These are phyloP conservation scores for Australoheros facetus DNA, from an alignment of 2,797 vertebrate species.

Conservation along the genomic window DNA sequence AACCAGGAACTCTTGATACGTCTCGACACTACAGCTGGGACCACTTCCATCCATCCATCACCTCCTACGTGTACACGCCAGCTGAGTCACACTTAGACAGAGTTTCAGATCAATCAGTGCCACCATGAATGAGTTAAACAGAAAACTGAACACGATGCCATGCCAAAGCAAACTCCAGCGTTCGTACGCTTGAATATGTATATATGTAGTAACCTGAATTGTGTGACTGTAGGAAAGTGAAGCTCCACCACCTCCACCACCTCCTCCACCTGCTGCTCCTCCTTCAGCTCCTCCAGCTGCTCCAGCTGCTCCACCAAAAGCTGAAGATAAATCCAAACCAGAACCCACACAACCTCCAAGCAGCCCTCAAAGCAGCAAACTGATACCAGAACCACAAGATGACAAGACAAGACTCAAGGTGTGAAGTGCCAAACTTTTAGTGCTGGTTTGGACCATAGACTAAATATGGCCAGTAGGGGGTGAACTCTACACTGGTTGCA, in stretches of 20 bases:
- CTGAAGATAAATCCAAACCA: constrained; percentile 35
- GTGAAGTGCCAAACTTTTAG: background rate
- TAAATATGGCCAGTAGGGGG: background rate
- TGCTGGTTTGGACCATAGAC: background rate
- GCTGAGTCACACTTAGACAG: background rate
- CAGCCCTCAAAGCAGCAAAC: constrained; percentile 34
- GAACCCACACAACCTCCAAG: constrained; percentile 11
- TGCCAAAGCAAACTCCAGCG: background rate
- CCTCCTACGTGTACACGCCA: background rate
- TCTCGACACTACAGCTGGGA: background rate
- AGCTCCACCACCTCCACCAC: constrained; percentile 34
- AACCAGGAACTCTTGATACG: background rate
- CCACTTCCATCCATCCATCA: background rate
- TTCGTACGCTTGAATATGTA: background rate
- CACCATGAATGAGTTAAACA: background rate
- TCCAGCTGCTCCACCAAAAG: constrained; percentile 27
- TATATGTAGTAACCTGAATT: background rate
- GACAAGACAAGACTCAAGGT: constrained; percentile 82
- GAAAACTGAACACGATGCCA: background rate
- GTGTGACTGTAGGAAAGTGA: constrained; percentile 63
- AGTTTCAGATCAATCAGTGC: background rate
- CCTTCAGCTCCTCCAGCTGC: constrained; percentile 14
- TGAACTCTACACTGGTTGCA: background rate
- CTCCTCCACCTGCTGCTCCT: background rate
- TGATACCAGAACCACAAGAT: constrained; percentile 40